Evolutionary conservation across 2,888 invertebrate species (phyloP).

Genomic region (Mythimna lalbum): DNA sequence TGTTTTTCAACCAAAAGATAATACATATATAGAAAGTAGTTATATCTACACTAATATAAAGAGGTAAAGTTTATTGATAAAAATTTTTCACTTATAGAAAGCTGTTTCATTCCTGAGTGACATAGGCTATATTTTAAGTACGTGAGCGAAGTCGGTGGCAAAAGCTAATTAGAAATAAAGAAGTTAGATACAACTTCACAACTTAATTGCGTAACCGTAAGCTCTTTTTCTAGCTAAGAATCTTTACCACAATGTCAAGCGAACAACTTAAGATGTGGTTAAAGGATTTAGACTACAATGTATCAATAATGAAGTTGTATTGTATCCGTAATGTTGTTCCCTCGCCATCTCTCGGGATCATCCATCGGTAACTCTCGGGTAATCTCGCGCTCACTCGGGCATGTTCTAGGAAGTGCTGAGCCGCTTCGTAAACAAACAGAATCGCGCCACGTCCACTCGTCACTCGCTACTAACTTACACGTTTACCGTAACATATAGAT

Average conservation of each 20-base stretch:
- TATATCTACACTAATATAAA: too few species aligned
- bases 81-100: too few species aligned
- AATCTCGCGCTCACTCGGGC: constrained; percentile 60
- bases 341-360: constrained; percentile 3
- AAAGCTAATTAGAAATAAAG: too few species aligned
- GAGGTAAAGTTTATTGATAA: too few species aligned
- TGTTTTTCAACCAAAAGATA: constrained; percentile 4
- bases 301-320: constrained; percentile 50
- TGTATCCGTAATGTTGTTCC: constrained; percentile 31
- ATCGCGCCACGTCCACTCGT: constrained; percentile 83
- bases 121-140: too few species aligned
- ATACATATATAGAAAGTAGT: too few species aligned
- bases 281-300: constrained; percentile 39
- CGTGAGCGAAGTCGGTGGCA: too few species aligned
- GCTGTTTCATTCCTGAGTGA: too few species aligned
- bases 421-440: constrained; percentile 85
- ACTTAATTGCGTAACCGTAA: constrained; percentile 3
- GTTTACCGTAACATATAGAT: constrained; percentile 77
- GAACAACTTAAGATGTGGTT: constrained; percentile 7
- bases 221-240: neutral
- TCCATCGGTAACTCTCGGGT: constrained; percentile 50
- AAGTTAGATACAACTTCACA: neutral
- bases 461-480: constrained; percentile 89
- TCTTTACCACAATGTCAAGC: constrained; percentile 10
- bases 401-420: constrained; percentile 77